Base-by-base conservation (phyloP, 2,888 invertebrate genomes). In the Pinctada fucata region DNA sequence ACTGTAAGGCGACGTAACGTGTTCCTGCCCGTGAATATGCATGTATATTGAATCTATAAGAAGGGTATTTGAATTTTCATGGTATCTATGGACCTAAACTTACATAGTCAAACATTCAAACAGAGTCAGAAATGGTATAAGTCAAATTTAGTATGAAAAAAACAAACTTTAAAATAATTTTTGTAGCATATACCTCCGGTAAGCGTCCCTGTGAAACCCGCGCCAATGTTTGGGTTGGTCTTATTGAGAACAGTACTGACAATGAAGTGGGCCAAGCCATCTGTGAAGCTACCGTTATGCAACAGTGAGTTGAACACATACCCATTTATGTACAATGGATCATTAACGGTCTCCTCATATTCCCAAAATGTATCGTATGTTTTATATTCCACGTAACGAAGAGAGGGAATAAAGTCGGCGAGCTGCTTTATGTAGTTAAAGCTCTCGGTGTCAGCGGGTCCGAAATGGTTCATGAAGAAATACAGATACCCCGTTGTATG, bases 381-480 rank as follows among this genome's bases (percentile, higher is more conserved):
- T 6, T 51, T 52, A 31, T 3, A n/a, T 6, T 13, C 45, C 5
- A 52, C 47, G 52, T 52, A 52, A 47, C 52, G 47, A 49, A 51
- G 50, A 31, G 1, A 8, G 6, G 72, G 72, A 1, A 72, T 31
- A 10, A 72, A 72, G 31, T 52, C 58, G 6, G 58, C 52, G 31
- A 72, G 51, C 2, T 48, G 16, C 47, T 52, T 4, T 13, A 72
- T 16, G 58, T 72, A 72, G 6, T 45, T 16, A 47, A 47, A 52
- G 52, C 52, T 51, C 2, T 49, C 58, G 16, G 72, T 72, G 8
- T 49, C 58, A 6, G 13, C 58, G 0, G 81, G 75, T 49, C 73
- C 85, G 31, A 80, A 80, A 64, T 85, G 82, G 75, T 82, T 82
- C 66, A 85, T 67, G 16, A 65, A 65, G 3, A 85, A 64, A 0